Percentiles rank a stretch among this genome's conserved stretches.
These are phyloP conservation scores for Brachionus manjavacas DNA, from an alignment of 1,140 invertebrate genomes.

Conservation along the genomic window DNA sequence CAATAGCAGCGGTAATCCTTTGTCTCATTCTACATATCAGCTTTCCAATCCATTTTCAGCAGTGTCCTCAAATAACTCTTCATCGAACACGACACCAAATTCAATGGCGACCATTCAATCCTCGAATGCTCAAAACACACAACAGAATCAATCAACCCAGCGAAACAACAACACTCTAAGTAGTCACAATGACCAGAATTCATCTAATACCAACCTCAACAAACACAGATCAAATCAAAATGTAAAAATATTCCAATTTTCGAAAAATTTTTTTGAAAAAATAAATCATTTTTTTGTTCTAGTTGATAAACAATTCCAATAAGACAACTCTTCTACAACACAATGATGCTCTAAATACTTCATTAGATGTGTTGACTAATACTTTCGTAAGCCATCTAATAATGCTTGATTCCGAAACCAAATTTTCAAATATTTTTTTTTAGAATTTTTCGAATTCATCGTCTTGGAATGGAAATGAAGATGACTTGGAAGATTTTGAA, in stretches of 20 bases:
- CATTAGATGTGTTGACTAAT: conserved; percentile 4
- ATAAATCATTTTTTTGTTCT: background rate
- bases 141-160: background rate
- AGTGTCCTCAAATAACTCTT: background rate
- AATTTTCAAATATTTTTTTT: background rate
- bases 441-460: conserved; percentile 41
- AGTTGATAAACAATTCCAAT: conserved; percentile 22
- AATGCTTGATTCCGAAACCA: background rate
- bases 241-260: background rate
- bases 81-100: background rate
- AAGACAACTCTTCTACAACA: conserved; percentile 16
- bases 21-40: conserved; percentile 5
- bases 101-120: background rate
- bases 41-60: conserved; percentile 1
- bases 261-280: background rate
- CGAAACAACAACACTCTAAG: background rate
- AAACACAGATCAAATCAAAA: background rate
- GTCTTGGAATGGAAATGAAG: conserved; percentile 41
- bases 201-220: background rate
- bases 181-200: background rate
- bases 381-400: background rate
- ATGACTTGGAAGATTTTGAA: conserved; percentile 39
- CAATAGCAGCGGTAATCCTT: background rate
- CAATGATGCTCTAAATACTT: conserved; percentile 19
- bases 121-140: background rate